Percentiles rank a stretch among this genome's conserved stretches.
Conservation (phyloP, 2,113 vertebrate species). For the Tinamus guttatus region DNA sequence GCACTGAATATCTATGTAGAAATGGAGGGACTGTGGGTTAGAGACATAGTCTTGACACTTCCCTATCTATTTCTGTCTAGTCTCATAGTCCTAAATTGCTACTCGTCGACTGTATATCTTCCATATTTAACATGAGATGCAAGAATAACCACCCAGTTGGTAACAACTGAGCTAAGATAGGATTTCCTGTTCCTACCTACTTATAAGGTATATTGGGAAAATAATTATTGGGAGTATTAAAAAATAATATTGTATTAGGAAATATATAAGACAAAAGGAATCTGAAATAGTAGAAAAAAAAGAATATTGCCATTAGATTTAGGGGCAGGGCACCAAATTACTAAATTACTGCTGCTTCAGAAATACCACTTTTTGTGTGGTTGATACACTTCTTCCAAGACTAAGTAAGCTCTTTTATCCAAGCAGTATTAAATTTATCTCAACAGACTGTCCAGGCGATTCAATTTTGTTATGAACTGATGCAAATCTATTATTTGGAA, state of each 20-base stretch:
- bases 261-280: not conserved
- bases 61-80: not conserved
- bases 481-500: conserved; percentile 72
- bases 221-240: not conserved
- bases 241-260: not conserved
- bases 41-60: fast-evolving
- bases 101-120: not conserved
- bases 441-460: conserved; percentile 67
- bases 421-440: conserved; percentile 73
- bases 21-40: not conserved
- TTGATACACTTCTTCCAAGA: conserved; percentile 65
- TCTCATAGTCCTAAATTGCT: not conserved
- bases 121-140: not conserved
- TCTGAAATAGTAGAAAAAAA: not conserved
- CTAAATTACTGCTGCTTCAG: not conserved
- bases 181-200: not conserved
- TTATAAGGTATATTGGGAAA: not conserved
- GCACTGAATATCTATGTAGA: not conserved
- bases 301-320: not conserved
- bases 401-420: conserved; percentile 50
- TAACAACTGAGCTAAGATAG: not conserved
- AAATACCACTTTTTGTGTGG: not conserved
- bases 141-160: not conserved
- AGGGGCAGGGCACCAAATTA: conserved; percentile 20
- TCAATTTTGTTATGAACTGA: conserved; percentile 73